Percentiles rank a stretch among this genome's conserved stretches.
phyloP scores from a whole-genome alignment of 2,888 invertebrate species.

The Chironomus riparius region DNA sequence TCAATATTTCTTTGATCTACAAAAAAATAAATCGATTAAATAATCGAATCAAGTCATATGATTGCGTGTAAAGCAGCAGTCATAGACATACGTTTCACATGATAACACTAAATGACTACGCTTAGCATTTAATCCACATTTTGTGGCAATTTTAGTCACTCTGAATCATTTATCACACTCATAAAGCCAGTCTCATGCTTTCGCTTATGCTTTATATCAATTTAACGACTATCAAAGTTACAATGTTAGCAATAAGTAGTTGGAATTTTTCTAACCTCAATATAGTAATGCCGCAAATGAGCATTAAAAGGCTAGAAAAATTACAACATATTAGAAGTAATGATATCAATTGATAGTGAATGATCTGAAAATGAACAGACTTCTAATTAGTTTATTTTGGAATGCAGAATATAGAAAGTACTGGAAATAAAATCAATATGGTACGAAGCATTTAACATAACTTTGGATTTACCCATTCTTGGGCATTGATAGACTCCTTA shows the following conservation, averaged over 20 bases:
- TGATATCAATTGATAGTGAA: not conserved
- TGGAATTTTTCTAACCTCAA: not conserved
- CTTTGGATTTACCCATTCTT: no score
- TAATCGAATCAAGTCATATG: no score
- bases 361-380: no score
- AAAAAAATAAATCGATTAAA: no score
- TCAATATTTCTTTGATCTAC: no score
- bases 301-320: not conserved
- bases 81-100: not conserved
- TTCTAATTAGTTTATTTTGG: no score
- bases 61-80: no score
- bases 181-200: not conserved
- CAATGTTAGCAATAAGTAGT: not conserved
- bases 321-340: slow-evolving; percentile 2
- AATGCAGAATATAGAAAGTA: no score
- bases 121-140: not conserved
- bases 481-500: no score
- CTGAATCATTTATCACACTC: slow-evolving; percentile 1
- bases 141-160: slow-evolving; percentile 1
- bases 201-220: slow-evolving; percentile 1
- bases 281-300: not conserved
- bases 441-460: no score
- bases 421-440: no score
- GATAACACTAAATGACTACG: not conserved
- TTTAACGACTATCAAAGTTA: slow-evolving; percentile 2